Percentiles rank a stretch among this genome's conserved stretches.
phyloP scores from a whole-genome alignment of 2,888 invertebrate genomes.

The Ephialtes manifestator region DNA sequence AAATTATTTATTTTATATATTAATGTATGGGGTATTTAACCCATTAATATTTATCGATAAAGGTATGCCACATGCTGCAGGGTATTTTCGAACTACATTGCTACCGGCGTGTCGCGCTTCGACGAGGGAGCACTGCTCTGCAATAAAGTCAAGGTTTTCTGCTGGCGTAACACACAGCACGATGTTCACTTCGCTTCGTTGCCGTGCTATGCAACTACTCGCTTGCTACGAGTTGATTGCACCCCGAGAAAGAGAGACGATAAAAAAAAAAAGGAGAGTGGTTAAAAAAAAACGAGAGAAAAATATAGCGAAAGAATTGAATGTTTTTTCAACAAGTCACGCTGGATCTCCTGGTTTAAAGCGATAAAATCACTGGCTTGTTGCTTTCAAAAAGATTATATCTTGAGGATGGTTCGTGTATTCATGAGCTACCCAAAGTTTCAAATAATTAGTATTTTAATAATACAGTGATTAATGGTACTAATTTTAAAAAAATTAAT shows the following conservation, averaged over 20 bases:
- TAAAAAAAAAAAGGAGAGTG: conserved; percentile 4
- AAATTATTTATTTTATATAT: too few species aligned
- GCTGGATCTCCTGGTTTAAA: neutral
- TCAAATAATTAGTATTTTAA: too few species aligned
- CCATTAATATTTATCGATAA: neutral
- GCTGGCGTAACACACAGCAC: conserved; percentile 75
- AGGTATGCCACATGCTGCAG: neutral
- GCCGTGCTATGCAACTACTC: conserved; percentile 48
- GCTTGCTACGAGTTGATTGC: conserved; percentile 75
- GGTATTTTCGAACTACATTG: conserved; percentile 13
- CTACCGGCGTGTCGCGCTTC: conserved; percentile 1
- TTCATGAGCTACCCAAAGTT: too few species aligned
- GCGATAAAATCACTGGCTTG: neutral
- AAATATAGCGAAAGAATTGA: conserved; percentile 2
- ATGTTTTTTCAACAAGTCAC: neutral
- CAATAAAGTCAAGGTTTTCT: conserved; percentile 82
- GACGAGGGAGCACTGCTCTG: conserved; percentile 63
- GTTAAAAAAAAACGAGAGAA: conserved; percentile 17
- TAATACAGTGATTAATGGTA: too few species aligned
- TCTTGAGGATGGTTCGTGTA: too few species aligned
- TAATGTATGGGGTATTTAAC: too few species aligned
- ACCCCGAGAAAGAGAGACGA: conserved; percentile 63
- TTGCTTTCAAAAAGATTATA: neutral
- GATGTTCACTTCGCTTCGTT: conserved; percentile 69
- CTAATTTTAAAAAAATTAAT: too few species aligned